Percentiles rank a stretch among this genome's conserved stretches.
phyloP scores from a whole-genome alignment of 2,797 vertebrate species.

The Clarias platycephalus region DNA sequence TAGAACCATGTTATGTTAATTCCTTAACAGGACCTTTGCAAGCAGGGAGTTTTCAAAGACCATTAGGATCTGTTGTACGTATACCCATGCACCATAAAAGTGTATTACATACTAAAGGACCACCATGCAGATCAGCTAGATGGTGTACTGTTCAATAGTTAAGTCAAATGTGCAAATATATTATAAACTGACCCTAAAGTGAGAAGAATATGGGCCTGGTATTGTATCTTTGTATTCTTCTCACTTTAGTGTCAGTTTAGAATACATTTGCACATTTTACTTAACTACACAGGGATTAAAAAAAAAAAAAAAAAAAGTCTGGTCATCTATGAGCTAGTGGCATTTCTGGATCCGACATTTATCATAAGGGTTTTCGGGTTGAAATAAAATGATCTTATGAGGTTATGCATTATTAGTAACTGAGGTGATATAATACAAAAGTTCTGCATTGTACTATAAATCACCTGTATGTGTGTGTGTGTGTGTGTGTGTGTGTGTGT shows the following conservation, averaged over 20 bases:
- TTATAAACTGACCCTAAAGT: background rate
- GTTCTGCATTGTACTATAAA: background rate
- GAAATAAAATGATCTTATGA: background rate
- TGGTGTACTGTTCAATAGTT: background rate
- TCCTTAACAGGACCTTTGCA: background rate
- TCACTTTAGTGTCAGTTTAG: too few relatives aligned
- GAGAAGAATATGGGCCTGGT: too few relatives aligned
- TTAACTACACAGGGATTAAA: background rate
- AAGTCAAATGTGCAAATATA: background rate
- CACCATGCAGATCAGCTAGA: background rate
- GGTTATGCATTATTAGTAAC: constrained; percentile 5
- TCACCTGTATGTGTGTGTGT: background rate
- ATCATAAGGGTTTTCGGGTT: background rate
- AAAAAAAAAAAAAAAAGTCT: background rate
- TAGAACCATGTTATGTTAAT: background rate
- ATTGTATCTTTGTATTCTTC: too few relatives aligned
- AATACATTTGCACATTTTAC: background rate
- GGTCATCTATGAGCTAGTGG: background rate
- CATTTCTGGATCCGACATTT: background rate
- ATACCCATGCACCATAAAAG: background rate
- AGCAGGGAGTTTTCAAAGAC: background rate
- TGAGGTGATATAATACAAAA: background rate
- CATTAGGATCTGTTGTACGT: too few relatives aligned
- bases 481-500: constrained; percentile 17
- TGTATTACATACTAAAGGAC: background rate